Base-by-base conservation (phyloP, 1,140 invertebrate genomes). In the Diorhabda carinulata region DNA sequence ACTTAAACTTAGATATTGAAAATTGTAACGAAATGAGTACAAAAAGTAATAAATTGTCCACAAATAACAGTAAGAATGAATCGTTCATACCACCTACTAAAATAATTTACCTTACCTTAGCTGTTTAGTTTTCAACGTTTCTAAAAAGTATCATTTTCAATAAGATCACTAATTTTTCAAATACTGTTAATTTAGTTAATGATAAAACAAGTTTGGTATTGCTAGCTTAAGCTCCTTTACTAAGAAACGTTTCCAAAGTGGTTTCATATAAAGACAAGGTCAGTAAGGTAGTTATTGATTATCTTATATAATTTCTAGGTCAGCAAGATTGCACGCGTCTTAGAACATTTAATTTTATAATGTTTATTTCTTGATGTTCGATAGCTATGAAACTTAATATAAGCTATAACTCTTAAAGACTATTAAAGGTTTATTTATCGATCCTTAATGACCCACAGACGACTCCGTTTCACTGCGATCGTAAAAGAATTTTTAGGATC, bases 281-380 rank as follows among this genome's bases (percentile, higher is more conserved):
- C 59, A 43, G 10, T 40, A 8, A 61, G 59, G 42, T 61, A 61
- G 59, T 43, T 61, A 61, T 61, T 61, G 59, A 61, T 61, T 61
- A 61, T 61, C 59, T 61, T 61, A 61, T 61, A 61, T 59, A 25
- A 43, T 61, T 61, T 61, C 59, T 61, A 61, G 59, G 59, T 61
- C 59, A 61, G 59, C 59, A 61, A 43, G 59, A 61, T 61, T 61
- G 42, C 59, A 40, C 25, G 59, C 47, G 47, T 52, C 47, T 52
- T 61, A 61, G 59, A 61, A 61, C 42, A 41, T 61, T 61, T 61
- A 8, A 43, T 61, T 61, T 61, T 52, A 52, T 52, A 52, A 52
- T 52, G 47, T 52, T 52, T 52, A 52, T n/a, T 52, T 52, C 47
- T 52, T 52, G 47, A 52, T 52, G 47, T 52, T 52, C 47, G n/a